Base-by-base conservation (phyloP, 2,113 vertebrate species). In the Cettia cetti region DNA sequence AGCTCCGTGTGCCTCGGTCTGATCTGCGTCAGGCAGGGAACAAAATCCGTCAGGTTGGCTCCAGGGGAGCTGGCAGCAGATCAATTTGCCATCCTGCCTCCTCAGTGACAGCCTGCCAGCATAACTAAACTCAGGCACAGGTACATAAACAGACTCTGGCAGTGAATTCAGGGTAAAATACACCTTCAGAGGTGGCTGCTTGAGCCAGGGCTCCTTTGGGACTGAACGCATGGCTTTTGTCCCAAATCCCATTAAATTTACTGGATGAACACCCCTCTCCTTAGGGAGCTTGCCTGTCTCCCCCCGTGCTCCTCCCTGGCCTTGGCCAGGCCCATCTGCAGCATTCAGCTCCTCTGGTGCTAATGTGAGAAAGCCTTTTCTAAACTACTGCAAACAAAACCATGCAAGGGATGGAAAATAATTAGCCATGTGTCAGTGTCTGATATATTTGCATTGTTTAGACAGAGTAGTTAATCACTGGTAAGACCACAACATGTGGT, bases 401-500 rank as follows among this genome's bases (percentile, higher is more conserved):
- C n/a, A 8, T 10, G 60, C 3, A 1, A 83, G 65, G 64, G 82
- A 86, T 84, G 68, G 70, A 92, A 92, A 96, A 94, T 53, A 93
- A 96, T 95, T 86, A 93, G 28, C 80, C 3, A 2, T 21, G 49
- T 79, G 80, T 77, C 76, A 39, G 77, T 44, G 44, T 52, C 80
- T 92, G 63, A 93, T 75, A 13, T 65, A 93, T 94, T 95, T 96
- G 82, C 72, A 64, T 76, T 93, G 92, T 89, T 96, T 84, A 78
- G 95, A 86, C 92, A 93, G 90, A 61, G 80, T 3, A 97, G 79
- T 97, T 96, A 90, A 96, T 96, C 93, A 96, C 9, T 53, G 60
- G 82, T 56, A 84, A 93, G 61, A 89, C 80, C 86, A 86, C 11
- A 75, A 64, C 37, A 35, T 37, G 56, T 66, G 78, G 76, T 92